Evolutionary conservation across 2,113 vertebrate species (phyloP).

Genomic region (Xiphophorus couchianus): DNA sequence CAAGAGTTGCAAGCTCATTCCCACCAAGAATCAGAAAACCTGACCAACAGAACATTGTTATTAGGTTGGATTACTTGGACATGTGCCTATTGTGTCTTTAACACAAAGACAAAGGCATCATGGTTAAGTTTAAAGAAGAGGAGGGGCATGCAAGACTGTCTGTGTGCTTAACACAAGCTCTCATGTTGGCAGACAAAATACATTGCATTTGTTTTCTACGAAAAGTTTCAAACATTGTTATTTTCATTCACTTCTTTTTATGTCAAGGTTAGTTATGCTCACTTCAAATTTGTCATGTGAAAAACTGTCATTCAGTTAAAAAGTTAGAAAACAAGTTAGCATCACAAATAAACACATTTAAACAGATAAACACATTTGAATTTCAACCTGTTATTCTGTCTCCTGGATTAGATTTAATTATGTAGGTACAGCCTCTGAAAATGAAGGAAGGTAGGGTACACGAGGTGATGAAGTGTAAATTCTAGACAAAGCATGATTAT

Average conservation of each 20-base stretch:
- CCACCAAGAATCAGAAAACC: neutral
- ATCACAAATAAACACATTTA: too few species aligned
- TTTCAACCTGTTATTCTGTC: slow-evolving; percentile 26
- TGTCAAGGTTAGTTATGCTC: too few species aligned
- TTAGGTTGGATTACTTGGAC: neutral
- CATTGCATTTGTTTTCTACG: too few species aligned
- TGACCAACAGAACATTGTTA: neutral
- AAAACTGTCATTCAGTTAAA: neutral
- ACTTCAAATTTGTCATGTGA: too few species aligned
- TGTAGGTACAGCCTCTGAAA: slow-evolving; percentile 37
- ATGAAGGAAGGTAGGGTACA: slow-evolving; percentile 33
- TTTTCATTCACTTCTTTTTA: too few species aligned
- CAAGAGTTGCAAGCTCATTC: neutral
- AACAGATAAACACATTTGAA: too few species aligned
- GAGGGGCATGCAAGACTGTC: neutral
- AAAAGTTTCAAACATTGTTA: too few species aligned
- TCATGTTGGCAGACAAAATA: too few species aligned
- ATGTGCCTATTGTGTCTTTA: neutral
- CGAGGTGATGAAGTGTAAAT: slow-evolving; percentile 32
- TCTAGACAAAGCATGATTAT: slow-evolving; percentile 51
- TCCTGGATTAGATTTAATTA: slow-evolving; percentile 46
- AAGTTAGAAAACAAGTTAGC: neutral
- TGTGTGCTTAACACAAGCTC: neutral
- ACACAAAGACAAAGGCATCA: too few species aligned
- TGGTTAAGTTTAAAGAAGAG: neutral